Evolutionary conservation across 2,888 invertebrate genomes (phyloP).

Genomic region (Drosophila dives): DNA sequence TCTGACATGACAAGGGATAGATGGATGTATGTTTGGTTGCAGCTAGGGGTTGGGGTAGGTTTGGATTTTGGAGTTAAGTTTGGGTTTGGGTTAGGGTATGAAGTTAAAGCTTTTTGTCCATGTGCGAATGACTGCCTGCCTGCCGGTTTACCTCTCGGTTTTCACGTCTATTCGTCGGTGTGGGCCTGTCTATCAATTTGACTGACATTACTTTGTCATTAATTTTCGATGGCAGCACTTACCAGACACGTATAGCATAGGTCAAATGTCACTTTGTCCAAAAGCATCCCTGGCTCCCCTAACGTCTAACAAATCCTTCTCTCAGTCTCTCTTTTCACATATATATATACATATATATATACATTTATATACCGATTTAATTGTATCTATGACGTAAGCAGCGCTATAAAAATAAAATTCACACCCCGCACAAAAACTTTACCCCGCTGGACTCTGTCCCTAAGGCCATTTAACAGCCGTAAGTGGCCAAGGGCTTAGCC

Average conservation of each 20-base stretch:
- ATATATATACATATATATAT: constrained; percentile 5
- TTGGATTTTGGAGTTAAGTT: constrained; percentile 20
- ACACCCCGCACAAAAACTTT: constrained; percentile 43
- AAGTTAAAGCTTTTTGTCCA: constrained; percentile 1
- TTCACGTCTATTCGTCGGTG: constrained; percentile 20
- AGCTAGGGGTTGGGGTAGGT: constrained; percentile 13
- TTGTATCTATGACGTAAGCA: constrained; percentile 40
- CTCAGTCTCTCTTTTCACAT: neutral
- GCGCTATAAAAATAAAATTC: constrained; percentile 33
- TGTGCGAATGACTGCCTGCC: neutral
- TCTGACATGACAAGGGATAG: constrained; percentile 78
- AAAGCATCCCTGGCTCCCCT: constrained; percentile 31
- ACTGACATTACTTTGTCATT: constrained; percentile 84
- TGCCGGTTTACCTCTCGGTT: constrained; percentile 3
- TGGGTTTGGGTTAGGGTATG: constrained; percentile 15
- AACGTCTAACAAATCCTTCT: constrained; percentile 36
- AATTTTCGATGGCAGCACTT: constrained; percentile 81
- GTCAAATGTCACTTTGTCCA: constrained; percentile 65
- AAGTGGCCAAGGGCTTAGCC: constrained; percentile 75
- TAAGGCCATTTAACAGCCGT: constrained; percentile 75
- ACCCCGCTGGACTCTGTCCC: neutral
- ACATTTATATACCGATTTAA: neutral
- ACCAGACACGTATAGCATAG: constrained; percentile 68
- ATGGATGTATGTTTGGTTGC: constrained; percentile 23
- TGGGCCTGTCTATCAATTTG: constrained; percentile 74